Evolutionary conservation across 1,140 invertebrate species (phyloP), one percentile per base, ranked within the genome.

Genomic region (Dendroctonus ponderosae): DNA sequence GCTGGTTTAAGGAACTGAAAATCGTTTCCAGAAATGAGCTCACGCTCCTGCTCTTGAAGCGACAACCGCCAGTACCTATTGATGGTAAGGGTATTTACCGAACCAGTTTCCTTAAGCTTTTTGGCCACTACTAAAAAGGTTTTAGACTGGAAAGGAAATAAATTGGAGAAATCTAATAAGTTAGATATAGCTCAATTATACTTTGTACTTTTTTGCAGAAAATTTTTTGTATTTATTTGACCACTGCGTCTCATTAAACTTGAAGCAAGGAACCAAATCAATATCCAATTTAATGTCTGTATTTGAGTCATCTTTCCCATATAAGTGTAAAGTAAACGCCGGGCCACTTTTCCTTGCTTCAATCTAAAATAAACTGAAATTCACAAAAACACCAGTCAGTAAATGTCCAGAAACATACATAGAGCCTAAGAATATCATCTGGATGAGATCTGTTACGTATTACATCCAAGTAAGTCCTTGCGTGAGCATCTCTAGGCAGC

Each of bases 181-280:
- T 62, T 48, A 72, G 69, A 60, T 67, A 69, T 5, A 5, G 44
- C 12, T 52, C 11, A 41, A 26, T 26, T 26, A 26, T 26, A 26
- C 26, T 26, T 26, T 12, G 26, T 26, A 26, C 1, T 26, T 26
- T 1, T 26, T n/a, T n/a, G n/a, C 26, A 26, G 26, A 26, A 26
- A 26, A 26, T 26, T 1, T 3, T 26, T 43, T 50, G 14, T 39
- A 39, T 41, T 41, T 12, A 8, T 48, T 51, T 5, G 77, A 76
- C 76, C 76, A 77, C 38, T 71, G 61, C 6, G 57, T 62, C 12
- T 49, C 60, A 15, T 12, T 58, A 65, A 79, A 76, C 43, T 69
- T 49, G 57, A 79, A 74, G 48, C 74, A 76, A 0, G 75, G 72
- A 1, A 79, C 77, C 11, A 79, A 67, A 71, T 79, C 77, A 4